These are phyloP conservation scores for Luffia ferchaultella DNA, from an alignment of 2,888 invertebrate genomes.

Conservation along the genomic window DNA sequence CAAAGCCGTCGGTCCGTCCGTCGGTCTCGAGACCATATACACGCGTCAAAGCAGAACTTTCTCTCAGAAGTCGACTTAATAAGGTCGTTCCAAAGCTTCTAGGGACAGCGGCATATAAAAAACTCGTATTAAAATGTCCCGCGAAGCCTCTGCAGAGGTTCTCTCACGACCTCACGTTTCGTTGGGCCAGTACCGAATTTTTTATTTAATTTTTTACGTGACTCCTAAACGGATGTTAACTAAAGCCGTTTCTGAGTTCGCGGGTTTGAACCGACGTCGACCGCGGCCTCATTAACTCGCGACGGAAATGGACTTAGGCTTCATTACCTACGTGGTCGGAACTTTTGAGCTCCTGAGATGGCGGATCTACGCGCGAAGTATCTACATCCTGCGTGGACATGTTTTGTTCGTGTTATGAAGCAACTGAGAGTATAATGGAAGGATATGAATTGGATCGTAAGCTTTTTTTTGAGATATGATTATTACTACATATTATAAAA, in stretches of 20 bases:
- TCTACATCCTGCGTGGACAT: too few species aligned
- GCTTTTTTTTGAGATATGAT: too few species aligned
- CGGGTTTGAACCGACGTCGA: too few species aligned
- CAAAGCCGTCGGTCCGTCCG: too few species aligned
- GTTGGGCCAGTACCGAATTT: slow-evolving; percentile 18
- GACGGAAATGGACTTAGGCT: background rate
- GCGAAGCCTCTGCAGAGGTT: background rate
- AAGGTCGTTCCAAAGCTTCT: background rate
- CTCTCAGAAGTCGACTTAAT: background rate
- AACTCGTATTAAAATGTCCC: background rate
- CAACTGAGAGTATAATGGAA: too few species aligned
- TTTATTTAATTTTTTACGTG: slow-evolving; percentile 31
- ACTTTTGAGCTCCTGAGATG: too few species aligned
- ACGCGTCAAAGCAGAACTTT: background rate
- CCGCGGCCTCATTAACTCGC: background rate
- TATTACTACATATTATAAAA: too few species aligned
- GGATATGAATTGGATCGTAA: too few species aligned
- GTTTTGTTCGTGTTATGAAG: too few species aligned
- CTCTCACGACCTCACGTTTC: background rate
- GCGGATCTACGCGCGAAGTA: too few species aligned
- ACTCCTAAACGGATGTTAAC: slow-evolving; percentile 17
- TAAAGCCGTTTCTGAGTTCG: background rate
- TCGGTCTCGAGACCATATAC: too few species aligned
- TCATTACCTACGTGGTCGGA: background rate
- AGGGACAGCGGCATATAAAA: background rate